Percentiles rank a stretch among this genome's conserved stretches.
phyloP scores from a whole-genome alignment of 2,797 vertebrate genomes.

The Dermochelys coriacea region DNA sequence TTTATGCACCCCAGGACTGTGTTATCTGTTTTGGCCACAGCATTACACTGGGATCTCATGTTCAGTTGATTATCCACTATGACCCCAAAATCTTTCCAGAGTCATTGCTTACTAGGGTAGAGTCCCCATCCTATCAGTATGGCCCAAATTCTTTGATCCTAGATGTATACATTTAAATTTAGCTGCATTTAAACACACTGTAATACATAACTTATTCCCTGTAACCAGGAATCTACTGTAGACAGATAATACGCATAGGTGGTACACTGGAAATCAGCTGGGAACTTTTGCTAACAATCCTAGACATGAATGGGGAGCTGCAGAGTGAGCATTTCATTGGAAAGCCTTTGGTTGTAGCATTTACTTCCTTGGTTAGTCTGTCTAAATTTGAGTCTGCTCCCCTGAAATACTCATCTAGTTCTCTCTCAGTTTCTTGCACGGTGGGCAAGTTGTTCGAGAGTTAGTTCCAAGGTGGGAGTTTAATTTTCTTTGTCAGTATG shows the following conservation, averaged over 20 bases:
- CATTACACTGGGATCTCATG: not conserved
- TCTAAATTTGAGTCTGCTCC: not conserved
- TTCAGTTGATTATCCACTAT: not conserved
- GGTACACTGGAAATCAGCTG: not conserved
- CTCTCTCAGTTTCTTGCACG: not conserved
- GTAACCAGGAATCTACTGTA: not conserved
- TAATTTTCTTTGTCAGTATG: not conserved
- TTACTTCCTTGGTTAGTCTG: not conserved
- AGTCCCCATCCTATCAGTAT: not conserved
- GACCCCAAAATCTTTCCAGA: not conserved
- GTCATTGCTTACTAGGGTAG: not conserved
- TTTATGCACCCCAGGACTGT: not conserved
- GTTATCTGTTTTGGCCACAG: not conserved
- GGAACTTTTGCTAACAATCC: not conserved
- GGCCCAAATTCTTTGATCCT: not conserved
- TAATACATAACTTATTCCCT: not conserved
- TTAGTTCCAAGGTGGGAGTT: rapidly evolving
- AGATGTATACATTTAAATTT: not conserved
- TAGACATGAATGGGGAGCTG: not conserved
- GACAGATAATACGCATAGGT: not conserved
- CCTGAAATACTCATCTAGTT: not conserved
- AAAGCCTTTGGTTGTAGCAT: not conserved
- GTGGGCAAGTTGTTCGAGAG: not conserved
- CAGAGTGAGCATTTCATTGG: not conserved
- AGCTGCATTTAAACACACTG: not conserved